These are phyloP conservation scores for Anarrhichthys ocellatus DNA, from an alignment of 2,113 vertebrate species.

Conservation along the genomic window DNA sequence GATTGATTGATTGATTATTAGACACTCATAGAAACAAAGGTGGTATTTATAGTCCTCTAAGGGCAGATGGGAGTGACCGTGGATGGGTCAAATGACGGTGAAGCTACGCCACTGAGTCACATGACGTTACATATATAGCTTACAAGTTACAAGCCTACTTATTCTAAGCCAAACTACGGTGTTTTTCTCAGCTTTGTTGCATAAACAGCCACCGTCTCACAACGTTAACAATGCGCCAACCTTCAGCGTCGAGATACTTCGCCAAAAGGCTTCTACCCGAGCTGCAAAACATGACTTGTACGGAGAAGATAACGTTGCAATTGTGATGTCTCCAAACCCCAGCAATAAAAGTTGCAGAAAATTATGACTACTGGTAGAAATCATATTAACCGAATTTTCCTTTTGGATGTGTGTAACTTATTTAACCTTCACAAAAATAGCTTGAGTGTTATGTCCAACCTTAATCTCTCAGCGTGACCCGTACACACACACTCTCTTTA, in stretches of 20 bases:
- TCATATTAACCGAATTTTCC: not conserved
- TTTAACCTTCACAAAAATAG: not conserved
- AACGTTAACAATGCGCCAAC: too few relatives aligned
- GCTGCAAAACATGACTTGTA: not conserved
- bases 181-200: too few relatives aligned
- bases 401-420: not conserved
- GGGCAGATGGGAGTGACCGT: too few relatives aligned
- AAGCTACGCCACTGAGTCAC: not conserved
- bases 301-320: not conserved
- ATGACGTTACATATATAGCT: not conserved
- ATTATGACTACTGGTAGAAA: not conserved
- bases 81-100: too few relatives aligned
- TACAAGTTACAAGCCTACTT: too few relatives aligned
- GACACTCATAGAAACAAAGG: not conserved
- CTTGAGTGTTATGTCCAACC: not conserved
- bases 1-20: not conserved
- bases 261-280: too few relatives aligned
- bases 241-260: too few relatives aligned
- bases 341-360: not conserved
- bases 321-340: not conserved
- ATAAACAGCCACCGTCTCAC: too few relatives aligned
- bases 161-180: too few relatives aligned
- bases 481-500: not conserved
- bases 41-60: not conserved
- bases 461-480: conserved; percentile 1